These are phyloP conservation scores for Kryptolebias marmoratus DNA, from an alignment of 2,113 vertebrate genomes.

Conservation along the genomic window DNA sequence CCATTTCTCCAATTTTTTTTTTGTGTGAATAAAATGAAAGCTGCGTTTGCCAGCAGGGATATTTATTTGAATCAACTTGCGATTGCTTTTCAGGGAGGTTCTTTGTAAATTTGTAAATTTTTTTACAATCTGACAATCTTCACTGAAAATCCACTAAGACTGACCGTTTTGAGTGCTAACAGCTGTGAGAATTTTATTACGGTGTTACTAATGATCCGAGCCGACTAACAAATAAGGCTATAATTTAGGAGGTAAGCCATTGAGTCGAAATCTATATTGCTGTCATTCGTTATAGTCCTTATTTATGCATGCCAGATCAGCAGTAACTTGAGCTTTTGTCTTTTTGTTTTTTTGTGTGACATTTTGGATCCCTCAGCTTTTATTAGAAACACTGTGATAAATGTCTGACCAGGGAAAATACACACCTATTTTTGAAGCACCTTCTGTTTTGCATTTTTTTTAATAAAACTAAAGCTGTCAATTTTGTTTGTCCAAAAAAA, in stretches of 20 bases:
- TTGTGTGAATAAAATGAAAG: slow-evolving; percentile 46
- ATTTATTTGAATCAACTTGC: slow-evolving; percentile 50
- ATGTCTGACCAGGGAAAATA: slow-evolving; percentile 47
- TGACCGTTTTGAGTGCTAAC: no score
- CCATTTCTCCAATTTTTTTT: slow-evolving; percentile 27
- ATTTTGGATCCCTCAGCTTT: slow-evolving; percentile 55
- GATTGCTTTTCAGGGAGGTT: slow-evolving; percentile 62
- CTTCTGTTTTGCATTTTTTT: slow-evolving; percentile 19
- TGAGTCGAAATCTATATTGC: slow-evolving; percentile 72
- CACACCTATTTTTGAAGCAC: slow-evolving; percentile 20
- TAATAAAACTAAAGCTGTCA: background rate
- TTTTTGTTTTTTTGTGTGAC: slow-evolving; percentile 39
- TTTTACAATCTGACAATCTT: slow-evolving; percentile 63
- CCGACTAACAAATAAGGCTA: slow-evolving; percentile 70
- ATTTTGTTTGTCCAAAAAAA: background rate
- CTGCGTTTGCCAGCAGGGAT: slow-evolving; percentile 52
- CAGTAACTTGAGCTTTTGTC: slow-evolving; percentile 63
- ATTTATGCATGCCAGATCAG: slow-evolving; percentile 75
- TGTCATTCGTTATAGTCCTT: slow-evolving; percentile 60
- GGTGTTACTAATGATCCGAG: slow-evolving; percentile 65
- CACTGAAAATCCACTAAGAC: slow-evolving; percentile 43
- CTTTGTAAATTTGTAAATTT: slow-evolving; percentile 74
- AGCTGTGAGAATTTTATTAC: slow-evolving; percentile 48
- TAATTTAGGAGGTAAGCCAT: slow-evolving; percentile 81
- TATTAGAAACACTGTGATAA: slow-evolving; percentile 78